These are phyloP conservation scores for Trinorchestia longiramus DNA, from an alignment of 1,140 invertebrate species.

Conservation along the genomic window DNA sequence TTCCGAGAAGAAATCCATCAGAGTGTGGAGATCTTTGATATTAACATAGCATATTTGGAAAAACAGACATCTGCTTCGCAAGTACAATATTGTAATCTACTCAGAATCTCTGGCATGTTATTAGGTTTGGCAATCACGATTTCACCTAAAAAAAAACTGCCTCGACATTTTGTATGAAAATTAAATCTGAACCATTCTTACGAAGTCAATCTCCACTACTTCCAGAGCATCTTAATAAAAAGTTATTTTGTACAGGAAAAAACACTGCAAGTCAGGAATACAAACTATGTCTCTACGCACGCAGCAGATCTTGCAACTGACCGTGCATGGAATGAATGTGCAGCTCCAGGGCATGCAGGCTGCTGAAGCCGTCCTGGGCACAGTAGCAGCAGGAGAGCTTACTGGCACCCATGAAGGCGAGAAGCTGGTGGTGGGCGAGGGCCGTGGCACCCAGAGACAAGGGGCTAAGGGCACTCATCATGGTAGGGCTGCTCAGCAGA, in stretches of 20 bases:
- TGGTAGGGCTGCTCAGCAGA: neutral
- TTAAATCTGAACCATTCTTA: too few relatives aligned
- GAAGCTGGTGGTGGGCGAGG: slow-evolving; percentile 57
- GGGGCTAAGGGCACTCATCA: slow-evolving; percentile 56
- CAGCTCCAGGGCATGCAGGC: slow-evolving; percentile 85
- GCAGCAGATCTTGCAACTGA: slow-evolving; percentile 57
- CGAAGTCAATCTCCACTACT: neutral
- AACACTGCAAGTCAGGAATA: neutral
- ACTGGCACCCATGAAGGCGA: slow-evolving; percentile 42
- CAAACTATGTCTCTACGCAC: neutral
- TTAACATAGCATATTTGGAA: neutral
- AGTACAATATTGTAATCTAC: neutral
- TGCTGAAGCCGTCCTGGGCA: slow-evolving; percentile 82
- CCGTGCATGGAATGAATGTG: slow-evolving; percentile 86
- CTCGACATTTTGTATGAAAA: neutral
- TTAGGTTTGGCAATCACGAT: neutral
- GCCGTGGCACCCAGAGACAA: slow-evolving; percentile 67
- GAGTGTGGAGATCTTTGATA: neutral
- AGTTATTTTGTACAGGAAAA: neutral
- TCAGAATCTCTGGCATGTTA: neutral
- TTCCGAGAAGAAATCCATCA: too few relatives aligned
- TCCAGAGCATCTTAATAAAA: neutral
- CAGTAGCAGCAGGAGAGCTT: slow-evolving; percentile 77
- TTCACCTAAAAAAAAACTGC: too few relatives aligned
- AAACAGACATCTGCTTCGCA: neutral